Conservation (phyloP, 2,113 vertebrate species). For the Chrysochloris asiatica region DNA sequence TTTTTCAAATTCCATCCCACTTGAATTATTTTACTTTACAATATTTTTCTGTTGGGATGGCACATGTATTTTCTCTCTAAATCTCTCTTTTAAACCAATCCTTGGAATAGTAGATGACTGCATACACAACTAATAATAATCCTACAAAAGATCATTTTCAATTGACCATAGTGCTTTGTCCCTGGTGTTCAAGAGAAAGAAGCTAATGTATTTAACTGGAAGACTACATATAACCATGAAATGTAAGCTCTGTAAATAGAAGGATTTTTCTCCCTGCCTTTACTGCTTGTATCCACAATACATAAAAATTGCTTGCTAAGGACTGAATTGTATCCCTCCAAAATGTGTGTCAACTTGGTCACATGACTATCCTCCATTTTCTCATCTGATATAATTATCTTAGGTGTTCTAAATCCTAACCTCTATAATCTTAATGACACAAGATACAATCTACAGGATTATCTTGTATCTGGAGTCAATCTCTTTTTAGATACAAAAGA, state of each 20-base stretch:
- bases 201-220: conserved; percentile 36
- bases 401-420: no score
- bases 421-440: no score
- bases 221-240: not conserved
- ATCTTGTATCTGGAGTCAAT: no score
- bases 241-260: not conserved
- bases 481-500: no score
- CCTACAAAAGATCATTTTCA: conserved; percentile 34
- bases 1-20: conserved; percentile 39
- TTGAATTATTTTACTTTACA: conserved; percentile 23
- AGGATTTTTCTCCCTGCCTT: not conserved
- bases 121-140: not conserved
- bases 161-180: not conserved
- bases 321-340: no score
- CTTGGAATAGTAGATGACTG: not conserved
- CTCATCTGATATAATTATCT: no score
- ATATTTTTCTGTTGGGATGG: not conserved
- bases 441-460: no score
- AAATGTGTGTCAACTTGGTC: no score
- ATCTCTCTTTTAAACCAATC: not conserved
- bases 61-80: not conserved
- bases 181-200: conserved; percentile 6
- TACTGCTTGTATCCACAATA: not conserved
- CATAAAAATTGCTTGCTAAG: not conserved
- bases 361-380: no score